Evolutionary conservation across 2,888 invertebrate genomes (phyloP).

Genomic region (Drosophila austrosaltans): DNA sequence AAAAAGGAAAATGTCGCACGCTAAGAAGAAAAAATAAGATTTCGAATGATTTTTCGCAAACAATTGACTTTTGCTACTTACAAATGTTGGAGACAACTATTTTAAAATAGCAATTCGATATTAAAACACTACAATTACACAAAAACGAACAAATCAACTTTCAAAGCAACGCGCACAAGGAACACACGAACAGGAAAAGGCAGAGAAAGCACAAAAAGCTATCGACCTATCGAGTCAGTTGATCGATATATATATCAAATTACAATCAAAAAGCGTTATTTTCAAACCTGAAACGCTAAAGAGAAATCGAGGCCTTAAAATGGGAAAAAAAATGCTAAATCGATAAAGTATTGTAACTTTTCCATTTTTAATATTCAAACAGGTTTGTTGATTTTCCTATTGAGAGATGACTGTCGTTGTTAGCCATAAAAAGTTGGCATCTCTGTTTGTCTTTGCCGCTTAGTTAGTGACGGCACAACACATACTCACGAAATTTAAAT

Average conservation of each 20-base stretch:
- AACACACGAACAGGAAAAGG: constrained; percentile 18
- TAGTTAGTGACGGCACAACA: not conserved
- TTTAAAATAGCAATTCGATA: not conserved
- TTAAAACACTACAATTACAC: not conserved
- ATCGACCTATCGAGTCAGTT: not conserved
- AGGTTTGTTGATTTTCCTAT: too few species aligned
- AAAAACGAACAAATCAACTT: constrained; percentile 25
- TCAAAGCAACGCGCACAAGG: constrained; percentile 40
- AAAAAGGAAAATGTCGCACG: not conserved
- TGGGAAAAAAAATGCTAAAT: too few species aligned
- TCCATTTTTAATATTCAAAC: too few species aligned
- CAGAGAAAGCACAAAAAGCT: not conserved
- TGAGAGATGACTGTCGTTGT: too few species aligned
- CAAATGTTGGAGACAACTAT: not conserved
- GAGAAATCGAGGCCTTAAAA: too few species aligned
- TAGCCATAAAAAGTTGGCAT: not conserved
- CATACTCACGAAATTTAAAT: not conserved
- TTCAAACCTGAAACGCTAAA: too few species aligned
- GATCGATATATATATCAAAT: not conserved
- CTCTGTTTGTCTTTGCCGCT: not conserved
- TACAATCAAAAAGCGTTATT: too few species aligned
- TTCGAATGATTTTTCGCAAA: not conserved
- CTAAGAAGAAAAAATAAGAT: not conserved
- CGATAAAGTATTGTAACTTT: too few species aligned
- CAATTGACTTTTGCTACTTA: not conserved